Evolutionary conservation across 2,797 vertebrate species (phyloP).

Genomic region (Lophotriccus pileatus): DNA sequence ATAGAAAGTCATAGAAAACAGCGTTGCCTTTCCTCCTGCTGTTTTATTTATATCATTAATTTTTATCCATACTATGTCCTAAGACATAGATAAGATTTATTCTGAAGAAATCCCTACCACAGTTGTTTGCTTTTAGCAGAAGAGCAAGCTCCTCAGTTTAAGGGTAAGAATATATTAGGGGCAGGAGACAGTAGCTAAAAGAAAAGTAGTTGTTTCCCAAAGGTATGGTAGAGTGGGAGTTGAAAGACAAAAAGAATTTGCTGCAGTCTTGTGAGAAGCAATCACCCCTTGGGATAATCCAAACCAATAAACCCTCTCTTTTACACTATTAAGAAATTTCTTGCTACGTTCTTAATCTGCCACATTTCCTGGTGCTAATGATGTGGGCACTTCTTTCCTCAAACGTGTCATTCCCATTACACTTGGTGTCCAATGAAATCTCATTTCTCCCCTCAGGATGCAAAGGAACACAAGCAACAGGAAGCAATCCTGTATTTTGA

Average conservation of each 20-base stretch:
- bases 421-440: neutral
- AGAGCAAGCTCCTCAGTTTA: neutral
- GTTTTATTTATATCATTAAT: neutral
- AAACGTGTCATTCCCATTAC: neutral
- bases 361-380: neutral
- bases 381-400: neutral
- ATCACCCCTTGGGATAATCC: slow-evolving; percentile 16
- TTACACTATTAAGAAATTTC: neutral
- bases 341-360: neutral
- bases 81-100: neutral
- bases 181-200: neutral
- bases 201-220: neutral
- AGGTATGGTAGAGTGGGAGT: neutral
- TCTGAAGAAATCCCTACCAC: neutral
- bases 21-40: neutral
- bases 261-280: slow-evolving; percentile 4
- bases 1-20: neutral
- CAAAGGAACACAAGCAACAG: neutral
- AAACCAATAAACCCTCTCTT: slow-evolving; percentile 10
- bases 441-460: neutral
- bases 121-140: neutral
- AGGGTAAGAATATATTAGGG: neutral
- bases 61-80: neutral
- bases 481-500: neutral
- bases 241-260: slow-evolving; percentile 32